Base-by-base conservation (phyloP, 2,797 vertebrate species). In the Falco berigora region DNA sequence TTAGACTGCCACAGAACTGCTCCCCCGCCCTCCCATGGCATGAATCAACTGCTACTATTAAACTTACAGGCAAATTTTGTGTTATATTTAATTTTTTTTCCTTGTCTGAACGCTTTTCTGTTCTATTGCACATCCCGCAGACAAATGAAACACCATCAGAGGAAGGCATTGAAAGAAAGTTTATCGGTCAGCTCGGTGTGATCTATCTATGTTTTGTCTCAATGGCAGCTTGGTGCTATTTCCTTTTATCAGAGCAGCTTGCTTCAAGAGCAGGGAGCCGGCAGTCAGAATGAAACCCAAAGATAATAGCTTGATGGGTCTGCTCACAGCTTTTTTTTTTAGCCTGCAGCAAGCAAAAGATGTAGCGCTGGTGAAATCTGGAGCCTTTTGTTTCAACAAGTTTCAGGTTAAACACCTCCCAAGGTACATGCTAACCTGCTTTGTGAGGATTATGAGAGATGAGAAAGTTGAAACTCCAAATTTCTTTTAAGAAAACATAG, bases 31-130 rank as follows among this genome's bases (percentile, higher is more conserved):
- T 97, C 85, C 86, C 53, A 32, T 94, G 83, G 71, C 73, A 90
- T 94, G 88, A 94, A 97, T 96, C 91, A 94, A 93, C 80, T 81
- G 59, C 86, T 94, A 89, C 52, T 84, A 92, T 95, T 97, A 90
- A 94, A 94, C 95, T 90, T 88, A 92, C 82, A 92, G 96, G 79
- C 85, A 94, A 96, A 94, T 96, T 95, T 71, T 87, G 50, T 78
- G 56, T 88, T 93, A 49, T 64, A 88, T 89, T 94, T 88, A 53
- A 12, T 66, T 78, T 93, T 52, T 91, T 96, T 93, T 36, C 24
- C 73, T 74, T 74, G 79, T 64, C 82, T 91, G 74, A 94, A 96
- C 83, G 74, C 44, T 77, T 84, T 83, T 89, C 91, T 86, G 64
- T 92, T 94, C 84, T 93, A 44, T n/a, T 47, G 52, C 58, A 28